Conservation (phyloP, 1,140 invertebrate species). For the Pachypeltis micranthus region DNA sequence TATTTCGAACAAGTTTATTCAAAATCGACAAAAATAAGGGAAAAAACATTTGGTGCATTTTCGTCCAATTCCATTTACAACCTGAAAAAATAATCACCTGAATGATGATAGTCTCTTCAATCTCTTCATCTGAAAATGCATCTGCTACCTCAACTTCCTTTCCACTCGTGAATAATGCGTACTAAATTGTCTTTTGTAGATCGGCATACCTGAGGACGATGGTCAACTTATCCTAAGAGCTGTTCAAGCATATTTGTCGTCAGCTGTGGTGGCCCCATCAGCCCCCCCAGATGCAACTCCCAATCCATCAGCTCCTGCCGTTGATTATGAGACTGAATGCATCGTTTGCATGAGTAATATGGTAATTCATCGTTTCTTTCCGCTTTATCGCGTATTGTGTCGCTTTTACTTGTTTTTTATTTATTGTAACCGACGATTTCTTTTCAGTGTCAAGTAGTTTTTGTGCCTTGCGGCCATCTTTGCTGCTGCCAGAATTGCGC, state of each 20-base stretch:
- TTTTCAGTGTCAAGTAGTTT: constrained; percentile 59
- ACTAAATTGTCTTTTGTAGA: too few species aligned
- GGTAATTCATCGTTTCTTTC: constrained; percentile 43
- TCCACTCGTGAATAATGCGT: too few species aligned
- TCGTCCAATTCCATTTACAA: not conserved
- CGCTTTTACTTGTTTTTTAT: not conserved
- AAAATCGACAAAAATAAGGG: not conserved
- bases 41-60: not conserved
- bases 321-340: constrained; percentile 47
- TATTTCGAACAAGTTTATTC: too few species aligned
- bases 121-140: not conserved
- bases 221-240: constrained; percentile 46
- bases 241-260: constrained; percentile 41
- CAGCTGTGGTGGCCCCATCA: constrained; percentile 24
- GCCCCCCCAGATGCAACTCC: constrained; percentile 18
- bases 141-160: not conserved
- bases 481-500: constrained; percentile 63
- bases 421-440: constrained; percentile 29
- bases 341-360: constrained; percentile 65
- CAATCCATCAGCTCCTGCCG: constrained; percentile 24
- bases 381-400: not conserved
- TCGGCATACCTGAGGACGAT: constrained; percentile 38
- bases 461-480: constrained; percentile 74
- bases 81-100: not conserved
- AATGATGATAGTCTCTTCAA: not conserved